Conservation (phyloP, 2,113 vertebrate species). For the Rhinolophus ferrumequinum region DNA sequence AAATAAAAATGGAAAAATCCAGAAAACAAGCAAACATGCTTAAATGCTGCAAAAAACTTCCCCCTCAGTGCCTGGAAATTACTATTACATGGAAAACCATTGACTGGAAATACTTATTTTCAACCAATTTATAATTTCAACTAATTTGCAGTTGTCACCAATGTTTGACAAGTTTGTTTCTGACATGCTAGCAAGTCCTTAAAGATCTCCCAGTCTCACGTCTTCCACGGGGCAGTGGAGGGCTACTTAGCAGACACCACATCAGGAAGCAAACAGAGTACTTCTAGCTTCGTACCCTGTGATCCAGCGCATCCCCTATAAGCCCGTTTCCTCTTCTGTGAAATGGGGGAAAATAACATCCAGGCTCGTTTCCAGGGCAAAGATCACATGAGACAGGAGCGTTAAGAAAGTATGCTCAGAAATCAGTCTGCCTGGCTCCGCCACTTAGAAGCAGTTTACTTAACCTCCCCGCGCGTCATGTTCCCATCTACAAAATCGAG, state of each 20-base stretch:
- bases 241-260: not conserved
- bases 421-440: not conserved
- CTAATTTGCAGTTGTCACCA: not conserved
- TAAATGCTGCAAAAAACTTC: not conserved
- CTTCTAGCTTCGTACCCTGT: not conserved
- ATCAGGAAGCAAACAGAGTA: not conserved
- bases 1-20: not conserved
- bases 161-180: slow-evolving; percentile 46
- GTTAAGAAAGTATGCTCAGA: not conserved
- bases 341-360: not conserved
- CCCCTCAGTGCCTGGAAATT: not conserved
- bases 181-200: not conserved
- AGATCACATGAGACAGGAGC: not conserved
- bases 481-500: not conserved
- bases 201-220: not conserved
- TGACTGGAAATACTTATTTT: slow-evolving; percentile 21
- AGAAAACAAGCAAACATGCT: slow-evolving; percentile 25
- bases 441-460: not conserved
- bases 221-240: not conserved
- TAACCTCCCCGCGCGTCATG: not conserved
- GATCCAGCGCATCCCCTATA: not conserved
- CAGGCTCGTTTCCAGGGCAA: not conserved
- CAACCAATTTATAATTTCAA: slow-evolving; percentile 28
- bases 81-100: not conserved
- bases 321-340: not conserved